These are phyloP conservation scores for Oxycera nigricornis DNA, from an alignment of 2,888 invertebrate species.

Conservation along the genomic window DNA sequence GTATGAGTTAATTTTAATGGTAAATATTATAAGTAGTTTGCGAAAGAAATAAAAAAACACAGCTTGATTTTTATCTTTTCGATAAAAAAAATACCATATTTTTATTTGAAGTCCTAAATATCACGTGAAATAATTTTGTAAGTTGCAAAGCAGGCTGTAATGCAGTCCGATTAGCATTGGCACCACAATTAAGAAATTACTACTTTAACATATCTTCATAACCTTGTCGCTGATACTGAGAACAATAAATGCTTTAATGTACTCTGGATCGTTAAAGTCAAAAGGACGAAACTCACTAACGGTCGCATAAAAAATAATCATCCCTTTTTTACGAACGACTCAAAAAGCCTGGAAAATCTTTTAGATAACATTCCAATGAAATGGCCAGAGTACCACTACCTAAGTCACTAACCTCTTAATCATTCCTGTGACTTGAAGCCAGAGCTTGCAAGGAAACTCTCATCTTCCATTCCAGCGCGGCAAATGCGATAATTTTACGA, in stretches of 20 bases:
- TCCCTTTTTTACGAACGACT: not conserved
- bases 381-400: not conserved
- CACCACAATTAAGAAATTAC: too few relatives aligned
- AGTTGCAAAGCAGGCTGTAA: too few relatives aligned
- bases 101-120: too few relatives aligned
- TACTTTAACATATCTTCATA: too few relatives aligned
- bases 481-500: conserved; percentile 20
- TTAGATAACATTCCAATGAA: not conserved
- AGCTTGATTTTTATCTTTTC: too few relatives aligned
- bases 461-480: not conserved
- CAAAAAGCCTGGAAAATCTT: not conserved
- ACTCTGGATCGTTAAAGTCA: not conserved
- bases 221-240: too few relatives aligned
- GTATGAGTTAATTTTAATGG: too few relatives aligned
- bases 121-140: too few relatives aligned
- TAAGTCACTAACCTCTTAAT: conserved; percentile 12
- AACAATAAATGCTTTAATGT: not conserved
- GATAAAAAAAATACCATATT: too few relatives aligned
- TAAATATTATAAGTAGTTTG: too few relatives aligned
- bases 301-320: not conserved
- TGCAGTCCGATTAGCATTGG: too few relatives aligned
- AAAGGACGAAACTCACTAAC: not conserved
- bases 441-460: not conserved
- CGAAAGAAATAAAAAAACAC: too few relatives aligned
- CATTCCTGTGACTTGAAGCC: not conserved